These are phyloP conservation scores for Urocitellus parryii DNA, from an alignment of 2,113 vertebrate species.

Conservation along the genomic window DNA sequence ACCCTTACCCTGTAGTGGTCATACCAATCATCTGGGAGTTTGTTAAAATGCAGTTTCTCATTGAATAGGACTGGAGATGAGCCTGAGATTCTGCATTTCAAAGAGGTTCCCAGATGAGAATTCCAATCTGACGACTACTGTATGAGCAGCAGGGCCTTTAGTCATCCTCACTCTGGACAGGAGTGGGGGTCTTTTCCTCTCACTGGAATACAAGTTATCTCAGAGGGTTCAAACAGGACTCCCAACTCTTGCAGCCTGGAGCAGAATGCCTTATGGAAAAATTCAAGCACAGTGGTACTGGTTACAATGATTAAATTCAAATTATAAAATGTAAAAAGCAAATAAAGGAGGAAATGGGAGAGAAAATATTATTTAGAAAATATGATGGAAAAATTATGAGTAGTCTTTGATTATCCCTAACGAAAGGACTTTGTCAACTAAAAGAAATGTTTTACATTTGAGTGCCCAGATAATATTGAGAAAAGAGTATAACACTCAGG, in stretches of 20 bases:
- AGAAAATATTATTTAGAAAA: conserved; percentile 40
- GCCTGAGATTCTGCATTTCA: background rate
- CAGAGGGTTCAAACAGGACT: background rate
- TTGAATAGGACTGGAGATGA: background rate
- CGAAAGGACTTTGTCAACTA: conserved; percentile 2
- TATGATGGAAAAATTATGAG: conserved; percentile 20
- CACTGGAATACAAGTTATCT: background rate
- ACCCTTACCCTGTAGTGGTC: background rate
- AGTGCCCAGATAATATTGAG: background rate
- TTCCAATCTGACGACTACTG: background rate
- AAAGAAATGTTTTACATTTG: conserved; percentile 46
- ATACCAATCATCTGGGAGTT: background rate
- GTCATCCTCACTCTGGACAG: background rate
- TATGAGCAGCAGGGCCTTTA: background rate
- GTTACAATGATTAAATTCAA: conserved; percentile 1
- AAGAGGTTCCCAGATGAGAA: background rate
- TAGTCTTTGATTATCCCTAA: background rate
- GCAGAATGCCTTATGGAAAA: background rate
- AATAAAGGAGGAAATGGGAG: background rate
- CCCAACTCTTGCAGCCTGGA: background rate
- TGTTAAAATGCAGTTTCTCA: conserved; percentile 28
- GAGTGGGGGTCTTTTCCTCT: background rate
- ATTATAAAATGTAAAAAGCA: conserved; percentile 11
- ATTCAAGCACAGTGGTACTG: background rate
- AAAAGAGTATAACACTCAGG: background rate